Conservation (phyloP, 2,113 vertebrate species). For the Australoheros scitulus region DNA sequence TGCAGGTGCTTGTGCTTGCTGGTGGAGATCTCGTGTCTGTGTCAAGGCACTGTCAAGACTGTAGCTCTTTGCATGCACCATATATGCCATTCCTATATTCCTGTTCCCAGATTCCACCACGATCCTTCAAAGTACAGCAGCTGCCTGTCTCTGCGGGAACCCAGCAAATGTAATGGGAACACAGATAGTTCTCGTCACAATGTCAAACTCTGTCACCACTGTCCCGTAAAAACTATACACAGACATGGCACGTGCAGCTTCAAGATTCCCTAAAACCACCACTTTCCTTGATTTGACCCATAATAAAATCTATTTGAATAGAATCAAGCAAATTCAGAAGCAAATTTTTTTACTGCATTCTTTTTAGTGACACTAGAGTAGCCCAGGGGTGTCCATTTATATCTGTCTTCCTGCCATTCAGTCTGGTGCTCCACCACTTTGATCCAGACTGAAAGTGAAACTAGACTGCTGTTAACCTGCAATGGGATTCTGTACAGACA, state of each 20-base stretch:
- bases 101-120: too few relatives aligned
- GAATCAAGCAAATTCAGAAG: background rate
- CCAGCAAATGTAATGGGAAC: background rate
- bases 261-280: too few relatives aligned
- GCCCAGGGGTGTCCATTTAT: background rate
- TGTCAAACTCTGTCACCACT: background rate
- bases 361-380: background rate
- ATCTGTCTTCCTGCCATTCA: background rate
- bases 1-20: too few relatives aligned
- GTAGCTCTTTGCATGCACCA: too few relatives aligned
- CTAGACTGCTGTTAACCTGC: background rate
- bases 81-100: too few relatives aligned
- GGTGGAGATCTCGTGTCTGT: too few relatives aligned
- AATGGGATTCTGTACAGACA: background rate
- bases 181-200: background rate
- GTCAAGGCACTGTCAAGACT: too few relatives aligned
- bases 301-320: too few relatives aligned
- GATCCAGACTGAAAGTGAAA: background rate
- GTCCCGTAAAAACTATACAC: background rate
- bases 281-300: too few relatives aligned
- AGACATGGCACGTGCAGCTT: too few relatives aligned
- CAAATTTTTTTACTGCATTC: background rate
- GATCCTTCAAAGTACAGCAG: too few relatives aligned
- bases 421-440: background rate
- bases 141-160: background rate